phyloP scores from a whole-genome alignment of 2,113 vertebrate genomes.

The Morone saxatilis region DNA sequence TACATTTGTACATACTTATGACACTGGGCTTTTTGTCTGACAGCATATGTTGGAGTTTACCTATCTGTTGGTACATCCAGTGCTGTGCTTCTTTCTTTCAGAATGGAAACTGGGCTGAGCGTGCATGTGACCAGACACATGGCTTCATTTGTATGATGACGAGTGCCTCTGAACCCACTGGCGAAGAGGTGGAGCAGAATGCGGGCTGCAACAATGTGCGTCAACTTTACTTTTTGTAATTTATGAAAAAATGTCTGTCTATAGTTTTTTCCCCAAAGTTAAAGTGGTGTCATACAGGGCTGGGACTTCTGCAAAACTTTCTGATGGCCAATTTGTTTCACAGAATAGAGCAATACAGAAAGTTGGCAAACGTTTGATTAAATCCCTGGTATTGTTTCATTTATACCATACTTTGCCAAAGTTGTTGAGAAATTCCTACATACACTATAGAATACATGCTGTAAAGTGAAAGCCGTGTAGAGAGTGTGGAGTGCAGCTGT shows the following conservation, averaged over 20 bases:
- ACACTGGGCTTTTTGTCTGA: not conserved
- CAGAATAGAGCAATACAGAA: too few relatives aligned
- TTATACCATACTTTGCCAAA: too few relatives aligned
- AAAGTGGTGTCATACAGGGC: not conserved
- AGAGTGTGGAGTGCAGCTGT: too few relatives aligned
- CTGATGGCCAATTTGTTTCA: too few relatives aligned
- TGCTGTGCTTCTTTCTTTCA: conserved; percentile 45
- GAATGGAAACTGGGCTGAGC: conserved; percentile 90
- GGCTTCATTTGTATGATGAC: conserved; percentile 90
- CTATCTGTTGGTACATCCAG: not conserved
- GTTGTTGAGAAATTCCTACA: too few relatives aligned
- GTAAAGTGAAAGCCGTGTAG: too few relatives aligned
- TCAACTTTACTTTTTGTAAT: not conserved
- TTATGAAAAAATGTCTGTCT: not conserved
- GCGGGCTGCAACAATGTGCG: conserved; percentile 87
- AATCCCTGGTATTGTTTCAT: too few relatives aligned
- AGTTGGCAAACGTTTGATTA: too few relatives aligned
- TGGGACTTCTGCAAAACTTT: too few relatives aligned
- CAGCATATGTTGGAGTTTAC: not conserved
- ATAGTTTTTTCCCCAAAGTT: not conserved
- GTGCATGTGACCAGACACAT: conserved; percentile 82
- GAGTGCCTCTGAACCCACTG: conserved; percentile 67
- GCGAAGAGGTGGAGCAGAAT: conserved; percentile 61
- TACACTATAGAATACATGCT: too few relatives aligned
- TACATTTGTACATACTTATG: not conserved